Evolutionary conservation across 2,888 invertebrate genomes (phyloP).

Genomic region (Litoditis marina): DNA sequence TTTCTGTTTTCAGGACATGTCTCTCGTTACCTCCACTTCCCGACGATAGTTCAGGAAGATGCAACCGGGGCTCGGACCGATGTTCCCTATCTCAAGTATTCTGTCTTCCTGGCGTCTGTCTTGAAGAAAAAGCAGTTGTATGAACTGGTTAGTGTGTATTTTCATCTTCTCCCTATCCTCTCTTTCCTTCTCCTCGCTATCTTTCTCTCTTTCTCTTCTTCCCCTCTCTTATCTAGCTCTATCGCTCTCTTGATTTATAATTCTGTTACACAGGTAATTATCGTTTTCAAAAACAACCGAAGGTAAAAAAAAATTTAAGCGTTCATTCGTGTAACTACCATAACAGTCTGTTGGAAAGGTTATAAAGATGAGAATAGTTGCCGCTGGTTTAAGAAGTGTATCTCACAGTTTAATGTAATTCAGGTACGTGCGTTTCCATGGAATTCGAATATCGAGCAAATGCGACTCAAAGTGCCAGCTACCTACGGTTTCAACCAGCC

Average conservation of each 20-base stretch:
- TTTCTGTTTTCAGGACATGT: not conserved
- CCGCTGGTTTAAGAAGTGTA: too few relatives aligned
- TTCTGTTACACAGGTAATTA: too few relatives aligned
- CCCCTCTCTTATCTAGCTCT: too few relatives aligned
- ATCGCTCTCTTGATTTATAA: too few relatives aligned
- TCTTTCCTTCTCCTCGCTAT: not conserved
- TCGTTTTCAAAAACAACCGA: too few relatives aligned
- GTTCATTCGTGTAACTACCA: too few relatives aligned
- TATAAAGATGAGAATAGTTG: too few relatives aligned
- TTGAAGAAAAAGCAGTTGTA: slow-evolving; percentile 1
- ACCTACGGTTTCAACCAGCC: not conserved
- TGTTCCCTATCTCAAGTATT: not conserved
- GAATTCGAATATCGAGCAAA: not conserved
- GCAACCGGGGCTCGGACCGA: not conserved
- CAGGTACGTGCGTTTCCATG: not conserved
- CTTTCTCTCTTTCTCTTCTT: too few relatives aligned
- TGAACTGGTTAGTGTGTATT: slow-evolving; percentile 3
- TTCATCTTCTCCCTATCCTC: not conserved
- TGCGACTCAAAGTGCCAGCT: not conserved
- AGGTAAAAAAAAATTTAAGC: too few relatives aligned
- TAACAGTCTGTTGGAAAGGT: too few relatives aligned
- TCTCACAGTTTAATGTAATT: too few relatives aligned
- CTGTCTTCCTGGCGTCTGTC: not conserved
- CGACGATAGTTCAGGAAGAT: not conserved
- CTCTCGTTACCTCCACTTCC: not conserved